These are phyloP conservation scores for Mormyrops attenuatus DNA, from an alignment of 2,797 vertebrate species.

Conservation along the genomic window DNA sequence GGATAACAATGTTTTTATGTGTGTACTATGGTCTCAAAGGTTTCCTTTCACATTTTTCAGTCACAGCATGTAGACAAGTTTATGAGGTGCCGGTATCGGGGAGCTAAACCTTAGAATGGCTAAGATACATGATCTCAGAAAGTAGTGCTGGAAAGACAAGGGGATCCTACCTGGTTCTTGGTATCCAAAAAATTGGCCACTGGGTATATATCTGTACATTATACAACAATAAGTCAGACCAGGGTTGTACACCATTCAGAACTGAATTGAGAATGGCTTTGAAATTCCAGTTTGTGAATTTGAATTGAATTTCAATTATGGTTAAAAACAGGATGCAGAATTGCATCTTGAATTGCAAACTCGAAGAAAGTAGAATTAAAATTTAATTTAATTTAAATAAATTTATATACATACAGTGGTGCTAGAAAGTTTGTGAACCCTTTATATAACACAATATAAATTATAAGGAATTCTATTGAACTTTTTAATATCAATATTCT, in stretches of 20 bases:
- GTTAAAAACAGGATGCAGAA: neutral
- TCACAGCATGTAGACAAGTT: neutral
- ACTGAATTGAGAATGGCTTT: neutral
- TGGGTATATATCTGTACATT: neutral
- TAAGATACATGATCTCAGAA: neutral
- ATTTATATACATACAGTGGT: neutral
- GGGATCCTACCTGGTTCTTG: neutral
- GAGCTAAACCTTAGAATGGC: neutral
- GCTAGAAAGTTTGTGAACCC: neutral
- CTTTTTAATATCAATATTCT: neutral
- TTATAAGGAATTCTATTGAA: neutral
- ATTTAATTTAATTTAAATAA: neutral
- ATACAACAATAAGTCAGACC: neutral
- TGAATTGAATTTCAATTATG: neutral
- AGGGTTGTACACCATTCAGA: neutral
- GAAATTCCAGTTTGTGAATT: neutral
- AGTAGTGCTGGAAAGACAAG: neutral
- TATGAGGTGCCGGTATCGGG: neutral
- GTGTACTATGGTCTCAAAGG: neutral
- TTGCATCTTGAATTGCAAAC: neutral
- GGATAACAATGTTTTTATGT: neutral
- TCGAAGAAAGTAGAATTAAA: neutral
- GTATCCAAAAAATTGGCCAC: neutral
- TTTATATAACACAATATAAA: neutral
- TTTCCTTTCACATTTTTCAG: neutral